Base-by-base conservation (phyloP, 1,140 invertebrate species). In the Hormaphis cornu region DNA sequence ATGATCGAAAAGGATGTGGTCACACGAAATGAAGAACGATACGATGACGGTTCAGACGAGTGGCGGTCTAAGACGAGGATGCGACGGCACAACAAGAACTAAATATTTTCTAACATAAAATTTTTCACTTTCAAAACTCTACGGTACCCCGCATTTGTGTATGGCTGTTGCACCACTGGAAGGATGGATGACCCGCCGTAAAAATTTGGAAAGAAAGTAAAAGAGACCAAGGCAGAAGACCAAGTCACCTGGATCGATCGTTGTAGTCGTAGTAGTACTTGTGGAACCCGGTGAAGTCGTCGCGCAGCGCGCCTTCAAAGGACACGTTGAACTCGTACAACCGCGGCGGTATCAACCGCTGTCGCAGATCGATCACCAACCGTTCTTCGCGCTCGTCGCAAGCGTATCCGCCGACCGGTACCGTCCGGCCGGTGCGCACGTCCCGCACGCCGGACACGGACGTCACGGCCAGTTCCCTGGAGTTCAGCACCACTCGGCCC, bases 291-390 rank as follows among this genome's bases (percentile, higher is more conserved):
- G 20, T 61, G 4, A 37, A 61, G 28, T 70, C 46, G 12, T 44
- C 35, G 4, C 54, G 22, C 1, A 46, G 1, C 2, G 4, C 20
- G 6, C 58, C 69, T 0, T 12, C 4, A 37, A 70, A 48, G 0
- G 1, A 3, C 26, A 70, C 18, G 10, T 40, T 61, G 14, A 59
- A 63, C 18, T n/a, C 70, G 69, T 74, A 72, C 72, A 75, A 71
- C 72, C 75, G 59, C 72, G 71, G 72, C 69, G 75, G 73, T 73
- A 76, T 76, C 75, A 78, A 77, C 74, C 74, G 74, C 76, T 75
- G 76, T 75, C 33, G 69, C 70, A 71, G 71, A 72, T 66, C 74
- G 76, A 72, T 73, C 75, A 53, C 74, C 74, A 24, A 74, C 77
- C 10, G 26, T 28, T 63, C 24, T 10, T 3, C 12, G 16, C 0